Base-by-base conservation (phyloP, 2,113 vertebrate genomes). In the Monarcha castaneiventris region DNA sequence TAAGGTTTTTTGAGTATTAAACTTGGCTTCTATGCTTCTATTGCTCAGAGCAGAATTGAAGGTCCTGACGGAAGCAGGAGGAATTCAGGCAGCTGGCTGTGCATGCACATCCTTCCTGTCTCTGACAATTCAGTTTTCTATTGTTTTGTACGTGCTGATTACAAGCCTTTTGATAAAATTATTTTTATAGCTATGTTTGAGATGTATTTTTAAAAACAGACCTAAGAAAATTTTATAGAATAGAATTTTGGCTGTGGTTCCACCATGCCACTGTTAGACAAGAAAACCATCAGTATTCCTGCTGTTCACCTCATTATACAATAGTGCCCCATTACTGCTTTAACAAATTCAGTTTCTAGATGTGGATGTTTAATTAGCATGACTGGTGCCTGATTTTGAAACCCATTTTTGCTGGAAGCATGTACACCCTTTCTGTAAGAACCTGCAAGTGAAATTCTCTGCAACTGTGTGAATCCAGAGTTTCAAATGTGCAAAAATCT, bases 51-150 rank as follows among this genome's bases (percentile, higher is more conserved):
- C 10, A 44, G 39, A 86, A 35, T 51, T 51, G 16, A 64, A 64
- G 46, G 23, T 55, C 11, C 32, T 61, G 76, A 46, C 2, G 1
- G 7, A 78, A 73, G 37, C 26, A 37, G 46, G 22, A 41, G 44
- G 29, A 74, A 46, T 66, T 78, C 27, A 55, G 29, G 12, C 11
- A 44, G 19, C 32, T 63, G 37, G 4, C 23, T 43, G 9, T 44
- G 46, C 32, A 18, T 4, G 3, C 8, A 14, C 0, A 0, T 54
- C 41, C 23, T 67, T 82, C 5, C 12, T 32, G 8, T 55, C 16
- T 75, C 48, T 56, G 35, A 39, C 51, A 63, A 15, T 44, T 62
- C 14, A 43, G 15, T 35, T 44, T 67, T 41, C 10, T 29, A 0
- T 26, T 54, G 8, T n/a, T 81, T 80, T 78, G 5, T 59, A 35